A percentile compares a stretch with the other conserved stretches of the same genome.
Conservation (phyloP, 2,797 vertebrate species). For the Pipistrellus kuhlii region DNA sequence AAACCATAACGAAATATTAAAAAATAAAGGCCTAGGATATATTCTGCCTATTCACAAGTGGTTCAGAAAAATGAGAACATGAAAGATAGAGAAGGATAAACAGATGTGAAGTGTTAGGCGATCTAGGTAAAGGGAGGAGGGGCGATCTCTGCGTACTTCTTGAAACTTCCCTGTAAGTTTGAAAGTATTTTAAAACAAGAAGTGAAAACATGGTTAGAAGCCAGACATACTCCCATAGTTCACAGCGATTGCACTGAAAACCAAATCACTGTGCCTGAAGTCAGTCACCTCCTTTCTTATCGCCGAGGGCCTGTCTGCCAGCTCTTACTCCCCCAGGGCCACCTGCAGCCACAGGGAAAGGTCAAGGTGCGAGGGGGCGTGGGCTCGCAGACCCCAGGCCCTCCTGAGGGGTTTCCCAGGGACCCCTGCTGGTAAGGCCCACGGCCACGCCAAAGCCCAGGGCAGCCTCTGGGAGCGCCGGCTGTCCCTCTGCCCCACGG, state of each 20-base stretch:
- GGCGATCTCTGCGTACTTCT: background rate
- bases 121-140: background rate
- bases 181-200: slow-evolving; percentile 37
- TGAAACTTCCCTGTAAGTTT: background rate
- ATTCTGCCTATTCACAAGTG: background rate
- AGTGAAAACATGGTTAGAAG: background rate
- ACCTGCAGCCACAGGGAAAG: background rate
- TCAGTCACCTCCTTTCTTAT: background rate
- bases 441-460: background rate
- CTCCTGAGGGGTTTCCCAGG: background rate
- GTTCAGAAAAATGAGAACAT: background rate
- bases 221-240: background rate
- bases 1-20: background rate
- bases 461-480: background rate
- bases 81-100: background rate
- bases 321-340: background rate
- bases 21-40: background rate
- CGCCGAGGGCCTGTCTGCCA: background rate
- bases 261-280: background rate
- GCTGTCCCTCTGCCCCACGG: background rate
- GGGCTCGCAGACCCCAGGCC: background rate
- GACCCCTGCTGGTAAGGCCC: background rate
- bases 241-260: background rate
- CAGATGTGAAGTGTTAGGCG: background rate
- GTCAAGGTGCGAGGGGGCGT: background rate